phyloP scores from a whole-genome alignment of 2,797 vertebrate genomes.

The Arctocebus calabarensis region DNA sequence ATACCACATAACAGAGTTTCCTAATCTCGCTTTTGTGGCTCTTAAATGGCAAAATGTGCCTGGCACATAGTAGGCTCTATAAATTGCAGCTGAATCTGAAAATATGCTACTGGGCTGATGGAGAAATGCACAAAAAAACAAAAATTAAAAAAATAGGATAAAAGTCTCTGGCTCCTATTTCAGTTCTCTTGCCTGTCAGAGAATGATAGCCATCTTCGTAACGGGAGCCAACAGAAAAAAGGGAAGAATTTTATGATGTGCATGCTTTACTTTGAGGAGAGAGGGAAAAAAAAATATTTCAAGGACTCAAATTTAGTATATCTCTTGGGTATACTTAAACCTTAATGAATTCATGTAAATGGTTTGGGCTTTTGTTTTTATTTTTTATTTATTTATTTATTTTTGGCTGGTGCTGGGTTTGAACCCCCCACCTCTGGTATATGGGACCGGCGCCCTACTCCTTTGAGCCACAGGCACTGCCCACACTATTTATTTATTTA shows the following conservation, averaged over 20 bases:
- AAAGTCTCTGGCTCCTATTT: neutral
- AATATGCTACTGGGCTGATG: neutral
- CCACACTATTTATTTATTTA: neutral
- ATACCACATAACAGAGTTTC: rapidly evolving
- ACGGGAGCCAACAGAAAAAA: neutral
- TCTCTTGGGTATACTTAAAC: neutral
- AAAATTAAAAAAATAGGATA: neutral
- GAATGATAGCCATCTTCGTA: neutral
- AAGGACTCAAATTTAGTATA: neutral
- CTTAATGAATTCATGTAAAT: neutral
- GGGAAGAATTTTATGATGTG: neutral
- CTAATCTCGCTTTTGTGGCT: neutral
- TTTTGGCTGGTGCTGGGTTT: too few species aligned
- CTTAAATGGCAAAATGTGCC: neutral
- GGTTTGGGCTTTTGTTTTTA: too few species aligned
- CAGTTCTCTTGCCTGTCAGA: neutral
- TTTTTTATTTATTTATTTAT: too few species aligned
- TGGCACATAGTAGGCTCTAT: neutral
- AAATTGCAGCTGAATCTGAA: neutral
- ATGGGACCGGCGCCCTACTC: too few species aligned
- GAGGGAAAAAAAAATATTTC: neutral
- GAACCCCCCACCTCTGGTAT: too few species aligned
- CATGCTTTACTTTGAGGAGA: neutral
- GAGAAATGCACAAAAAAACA: neutral
- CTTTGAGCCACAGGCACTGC: too few species aligned